phyloP scores from a whole-genome alignment of 2,888 invertebrate genomes.

The Aleiodes alternator region DNA sequence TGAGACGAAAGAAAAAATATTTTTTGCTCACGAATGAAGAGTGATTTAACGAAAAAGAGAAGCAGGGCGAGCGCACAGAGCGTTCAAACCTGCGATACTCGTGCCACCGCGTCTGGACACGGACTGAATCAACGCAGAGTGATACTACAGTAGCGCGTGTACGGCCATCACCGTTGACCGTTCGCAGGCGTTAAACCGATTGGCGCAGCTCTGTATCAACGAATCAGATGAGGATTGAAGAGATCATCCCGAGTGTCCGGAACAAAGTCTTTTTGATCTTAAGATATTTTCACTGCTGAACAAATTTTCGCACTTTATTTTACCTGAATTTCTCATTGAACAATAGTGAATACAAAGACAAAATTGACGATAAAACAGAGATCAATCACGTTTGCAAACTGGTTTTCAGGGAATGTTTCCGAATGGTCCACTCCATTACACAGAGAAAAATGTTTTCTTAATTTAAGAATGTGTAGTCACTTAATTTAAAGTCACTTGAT shows the following conservation, averaged over 20 bases:
- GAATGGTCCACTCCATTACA: too few relatives aligned
- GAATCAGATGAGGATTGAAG: conserved; percentile 18
- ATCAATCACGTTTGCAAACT: too few relatives aligned
- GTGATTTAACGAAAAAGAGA: not conserved
- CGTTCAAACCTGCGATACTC: conserved; percentile 56
- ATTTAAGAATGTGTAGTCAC: too few relatives aligned
- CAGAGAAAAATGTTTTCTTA: too few relatives aligned
- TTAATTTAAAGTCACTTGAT: too few relatives aligned
- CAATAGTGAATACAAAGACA: too few relatives aligned
- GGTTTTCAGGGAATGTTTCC: too few relatives aligned
- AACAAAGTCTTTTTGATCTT: not conserved
- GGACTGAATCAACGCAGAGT: conserved; percentile 59
- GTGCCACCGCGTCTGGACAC: conserved; percentile 64
- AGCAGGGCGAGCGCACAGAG: conserved; percentile 51
- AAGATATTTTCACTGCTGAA: not conserved
- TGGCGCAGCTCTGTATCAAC: conserved; percentile 17
- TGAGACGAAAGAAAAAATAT: not conserved
- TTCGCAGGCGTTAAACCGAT: conserved; percentile 42
- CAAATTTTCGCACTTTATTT: not conserved
- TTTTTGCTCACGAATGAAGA: not conserved
- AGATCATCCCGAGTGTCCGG: conserved; percentile 25
- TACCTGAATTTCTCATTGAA: too few relatives aligned
- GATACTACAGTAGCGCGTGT: conserved; percentile 37
- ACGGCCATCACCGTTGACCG: conserved; percentile 67
- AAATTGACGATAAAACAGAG: too few relatives aligned